Evolutionary conservation across 2,113 vertebrate genomes (phyloP), one percentile per base, ranked within the genome.

Genomic region (Dicerorhinus sumatrensis): DNA sequence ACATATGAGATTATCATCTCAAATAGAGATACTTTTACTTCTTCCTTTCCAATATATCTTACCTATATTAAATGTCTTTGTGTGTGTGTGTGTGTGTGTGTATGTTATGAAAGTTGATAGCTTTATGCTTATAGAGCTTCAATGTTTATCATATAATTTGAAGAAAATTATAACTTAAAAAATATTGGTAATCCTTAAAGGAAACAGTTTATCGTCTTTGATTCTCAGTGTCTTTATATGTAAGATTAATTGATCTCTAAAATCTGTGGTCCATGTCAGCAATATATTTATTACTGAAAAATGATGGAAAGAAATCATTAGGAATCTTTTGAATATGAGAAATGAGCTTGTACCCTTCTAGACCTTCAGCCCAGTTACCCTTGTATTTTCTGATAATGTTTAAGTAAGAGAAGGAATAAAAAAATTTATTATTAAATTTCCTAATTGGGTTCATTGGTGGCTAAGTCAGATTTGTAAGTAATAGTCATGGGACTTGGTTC

Each of bases 201-300:
- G 56, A 94, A 89, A 17, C 17, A 92, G 4, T 79, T 72, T 89
- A 17, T 67, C 17, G 2, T 95, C 39, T 91, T 92, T 91, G n/a
- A 62, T 92, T 79, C 76, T 73, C n/a, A 79, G 1, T 84, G 16
- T 72, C 36, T 95, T 87, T 75, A 77, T 79, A 25, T 84, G 13
- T 95, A 80, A 87, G 13, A 69, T 56, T 83, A 62, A 11, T 77
- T 58, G 11, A 76, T 81, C 17, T n/a, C 39, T 93, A 72, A 96
- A 90, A n/a, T 81, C 5, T 54, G 1, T 63, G 67, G 16, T 89
- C 14, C 42, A 33, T 62, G 6, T 96, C 8, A 82, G 27, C 62
- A 80, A 2, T 92, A 33, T 89, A 65, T 51, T 91, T 95, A 8
- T 85, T 90, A 25, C 56, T 89, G 36, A 96, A 96, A 97, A 92